Conservation (phyloP, 2,113 vertebrate genomes). For the Mustelus asterias region DNA sequence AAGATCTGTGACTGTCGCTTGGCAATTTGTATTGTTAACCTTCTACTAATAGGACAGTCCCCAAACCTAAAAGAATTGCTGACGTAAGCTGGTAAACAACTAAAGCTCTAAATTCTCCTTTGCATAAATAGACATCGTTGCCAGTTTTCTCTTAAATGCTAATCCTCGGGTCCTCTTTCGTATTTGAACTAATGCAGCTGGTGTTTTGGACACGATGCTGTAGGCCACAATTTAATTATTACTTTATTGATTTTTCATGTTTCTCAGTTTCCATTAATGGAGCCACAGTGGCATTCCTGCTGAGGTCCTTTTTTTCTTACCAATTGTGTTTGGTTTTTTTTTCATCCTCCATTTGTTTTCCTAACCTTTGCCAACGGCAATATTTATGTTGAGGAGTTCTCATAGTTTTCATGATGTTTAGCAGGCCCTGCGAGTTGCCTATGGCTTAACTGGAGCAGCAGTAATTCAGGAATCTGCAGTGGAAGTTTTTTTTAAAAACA, state of each 20-base stretch:
- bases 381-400: conserved; percentile 33
- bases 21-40: conserved; percentile 82
- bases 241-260: conserved; percentile 71
- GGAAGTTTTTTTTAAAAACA: conserved; percentile 9
- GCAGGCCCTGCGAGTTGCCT: background rate
- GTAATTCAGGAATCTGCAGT: conserved; percentile 20
- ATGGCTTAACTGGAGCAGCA: conserved; percentile 11
- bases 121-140: conserved; percentile 27
- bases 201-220: conserved; percentile 48
- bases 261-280: conserved; percentile 65
- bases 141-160: conserved; percentile 50
- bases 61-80: conserved; percentile 7
- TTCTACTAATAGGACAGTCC: conserved; percentile 74
- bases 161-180: conserved; percentile 47
- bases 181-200: conserved; percentile 57
- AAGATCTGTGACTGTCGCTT: conserved; percentile 66
- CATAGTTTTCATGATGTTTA: conserved; percentile 29
- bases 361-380: conserved; percentile 27
- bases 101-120: background rate
- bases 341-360: conserved; percentile 34
- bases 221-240: conserved; percentile 65
- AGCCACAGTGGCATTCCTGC: conserved; percentile 51
- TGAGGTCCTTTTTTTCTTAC: conserved; percentile 51
- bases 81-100: background rate
- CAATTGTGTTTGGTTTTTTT: conserved; percentile 30